phyloP scores from a whole-genome alignment of 2,113 vertebrate species.

The Etheostoma cragini region DNA sequence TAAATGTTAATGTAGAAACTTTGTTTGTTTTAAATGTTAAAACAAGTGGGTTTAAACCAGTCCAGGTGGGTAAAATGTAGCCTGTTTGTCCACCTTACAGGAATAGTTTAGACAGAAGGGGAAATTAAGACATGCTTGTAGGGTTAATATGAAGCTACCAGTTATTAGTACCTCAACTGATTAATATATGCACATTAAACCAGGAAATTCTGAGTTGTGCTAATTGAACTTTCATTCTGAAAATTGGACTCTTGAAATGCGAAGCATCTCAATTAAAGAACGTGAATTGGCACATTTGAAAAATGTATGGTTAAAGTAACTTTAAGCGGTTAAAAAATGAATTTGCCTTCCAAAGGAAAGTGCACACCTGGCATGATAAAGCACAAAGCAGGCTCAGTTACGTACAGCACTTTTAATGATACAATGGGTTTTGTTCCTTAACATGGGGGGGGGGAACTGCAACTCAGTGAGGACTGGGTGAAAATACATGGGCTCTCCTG shows the following conservation, averaged over 20 bases:
- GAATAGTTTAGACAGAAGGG: neutral
- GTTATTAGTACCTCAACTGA: neutral
- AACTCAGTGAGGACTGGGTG: conserved; percentile 72
- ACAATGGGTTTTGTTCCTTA: conserved; percentile 76
- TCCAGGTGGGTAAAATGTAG: neutral
- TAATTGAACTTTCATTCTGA: too few species aligned
- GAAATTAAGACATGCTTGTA: neutral
- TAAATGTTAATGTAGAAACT: neutral
- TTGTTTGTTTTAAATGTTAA: too few species aligned
- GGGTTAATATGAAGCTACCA: neutral
- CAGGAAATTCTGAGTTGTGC: too few species aligned
- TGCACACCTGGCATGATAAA: neutral
- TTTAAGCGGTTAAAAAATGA: conserved; percentile 10
- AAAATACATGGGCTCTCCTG: conserved; percentile 63
- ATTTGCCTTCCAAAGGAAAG: neutral
- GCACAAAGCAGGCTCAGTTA: conserved; percentile 21
- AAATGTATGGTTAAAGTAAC: neutral
- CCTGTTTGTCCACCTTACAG: neutral
- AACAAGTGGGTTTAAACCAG: neutral
- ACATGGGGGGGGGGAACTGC: conserved; percentile 70
- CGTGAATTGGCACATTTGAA: neutral
- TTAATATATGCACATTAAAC: too few species aligned
- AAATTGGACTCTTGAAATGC: too few species aligned
- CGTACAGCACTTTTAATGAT: conserved; percentile 84
- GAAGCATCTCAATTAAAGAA: neutral